Evolutionary conservation across 2,888 invertebrate genomes (phyloP), one percentile per base, ranked within the genome.

Genomic region (Eudemis profundana): DNA sequence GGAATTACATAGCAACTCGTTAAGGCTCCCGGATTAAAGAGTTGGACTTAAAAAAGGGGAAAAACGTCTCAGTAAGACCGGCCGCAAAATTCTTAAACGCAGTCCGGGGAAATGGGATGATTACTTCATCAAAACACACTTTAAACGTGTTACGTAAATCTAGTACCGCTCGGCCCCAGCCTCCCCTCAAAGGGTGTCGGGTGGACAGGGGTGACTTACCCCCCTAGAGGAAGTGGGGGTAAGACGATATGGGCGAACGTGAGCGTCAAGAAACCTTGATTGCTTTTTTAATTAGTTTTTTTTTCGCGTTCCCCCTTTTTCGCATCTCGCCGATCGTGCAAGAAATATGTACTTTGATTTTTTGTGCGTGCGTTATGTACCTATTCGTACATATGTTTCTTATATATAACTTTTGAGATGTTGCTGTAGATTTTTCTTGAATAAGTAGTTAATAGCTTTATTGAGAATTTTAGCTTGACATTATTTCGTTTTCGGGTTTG

Each of bases 111-210:
- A 90, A 91, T 89, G 86, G 89, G 89, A 90, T 91, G 92, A 92
- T 92, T 91, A 91, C 92, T 92, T 92, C 92, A 92, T 92, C 92
- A 92, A 91, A 92, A 92, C 91, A 92, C 91, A 91, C 91, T 91
- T 91, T 91, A 92, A 92, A 89, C 90, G 91, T 89, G 91, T 92
- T 92, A 92, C 91, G 90, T 91, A 92, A 92, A 92, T 91, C 91
- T 90, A 91, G 90, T 91, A 89, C 90, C 86, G 80, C 83, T 84
- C 80, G 75, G 79, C 84, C 83, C 77, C 80, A 72, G 69, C 79
- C 83, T 76, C 85, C 84, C 85, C 81, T 74, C 73, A 84, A 87
- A 86, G 86, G 89, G 87, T 84, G 86, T 77, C 78, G 73, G 75
- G 76, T 81, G 77, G 75, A 69, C 73, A 72, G 67, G 77, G 80